Conservation (phyloP, 1,140 invertebrate species). For the Daktulosphaira vitifoliae region DNA sequence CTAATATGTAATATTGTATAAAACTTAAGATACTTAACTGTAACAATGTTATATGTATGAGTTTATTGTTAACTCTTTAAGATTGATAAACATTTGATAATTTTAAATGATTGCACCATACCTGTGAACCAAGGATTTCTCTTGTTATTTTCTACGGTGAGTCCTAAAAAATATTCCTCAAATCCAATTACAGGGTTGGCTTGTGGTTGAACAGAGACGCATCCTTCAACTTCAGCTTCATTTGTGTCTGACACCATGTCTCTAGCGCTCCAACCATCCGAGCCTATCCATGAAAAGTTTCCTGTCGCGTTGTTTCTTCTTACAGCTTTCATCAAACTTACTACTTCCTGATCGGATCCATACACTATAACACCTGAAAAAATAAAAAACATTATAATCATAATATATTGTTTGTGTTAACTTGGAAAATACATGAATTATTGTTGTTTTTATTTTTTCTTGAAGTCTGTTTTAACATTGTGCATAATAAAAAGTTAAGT, state of each 20-base stretch:
- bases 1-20: too few relatives aligned
- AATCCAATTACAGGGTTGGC: constrained; percentile 80
- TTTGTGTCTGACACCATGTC: constrained; percentile 80
- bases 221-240: constrained; percentile 81
- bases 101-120: too few relatives aligned
- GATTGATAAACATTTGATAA: too few relatives aligned
- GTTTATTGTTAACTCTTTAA: too few relatives aligned
- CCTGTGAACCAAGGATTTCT: constrained; percentile 91
- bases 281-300: constrained; percentile 88
- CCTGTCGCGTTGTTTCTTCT: constrained; percentile 77
- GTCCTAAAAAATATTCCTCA: constrained; percentile 74
- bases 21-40: too few relatives aligned
- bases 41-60: too few relatives aligned
- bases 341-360: constrained; percentile 92
- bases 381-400: constrained; percentile 35
- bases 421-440: not conserved
- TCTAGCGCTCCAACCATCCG: constrained; percentile 84
- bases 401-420: not conserved
- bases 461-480: too few relatives aligned
- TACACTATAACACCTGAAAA: constrained; percentile 85
- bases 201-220: constrained; percentile 80
- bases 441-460: too few relatives aligned
- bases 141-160: constrained; percentile 70
- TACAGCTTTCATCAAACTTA: constrained; percentile 84
- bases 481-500: too few relatives aligned